Conservation (phyloP, 2,113 vertebrate species). For the Hystrix cristata region DNA sequence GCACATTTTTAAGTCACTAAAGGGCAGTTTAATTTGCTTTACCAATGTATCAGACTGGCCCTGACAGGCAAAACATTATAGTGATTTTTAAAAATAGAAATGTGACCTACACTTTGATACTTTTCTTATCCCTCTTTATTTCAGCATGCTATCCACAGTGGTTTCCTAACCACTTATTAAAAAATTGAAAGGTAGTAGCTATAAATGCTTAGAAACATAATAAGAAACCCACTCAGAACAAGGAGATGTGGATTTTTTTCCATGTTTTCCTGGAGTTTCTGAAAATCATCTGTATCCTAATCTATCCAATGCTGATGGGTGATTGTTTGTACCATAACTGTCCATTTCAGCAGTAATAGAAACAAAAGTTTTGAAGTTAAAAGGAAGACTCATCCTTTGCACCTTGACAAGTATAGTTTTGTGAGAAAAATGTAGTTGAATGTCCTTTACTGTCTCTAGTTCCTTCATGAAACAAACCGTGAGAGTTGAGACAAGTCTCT, state of each 20-base stretch:
- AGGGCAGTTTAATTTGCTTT: conserved; percentile 8
- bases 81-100: conserved; percentile 60
- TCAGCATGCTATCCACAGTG: conserved; percentile 33
- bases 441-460: conserved; percentile 9
- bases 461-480: conserved; percentile 56
- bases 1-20: conserved; percentile 29
- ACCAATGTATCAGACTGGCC: neutral
- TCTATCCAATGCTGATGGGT: conserved; percentile 1
- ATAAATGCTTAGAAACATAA: conserved; percentile 68
- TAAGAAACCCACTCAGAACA: conserved; percentile 45
- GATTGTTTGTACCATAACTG: neutral
- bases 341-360: conserved; percentile 58
- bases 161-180: conserved; percentile 77
- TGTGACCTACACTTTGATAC: neutral
- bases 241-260: neutral
- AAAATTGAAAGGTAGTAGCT: conserved; percentile 74
- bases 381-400: conserved; percentile 34
- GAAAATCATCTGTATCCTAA: conserved; percentile 42
- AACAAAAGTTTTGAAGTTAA: conserved; percentile 32
- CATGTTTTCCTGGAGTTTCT: conserved; percentile 45
- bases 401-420: conserved; percentile 14
- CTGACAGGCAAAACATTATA: neutral
- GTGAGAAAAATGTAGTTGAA: conserved; percentile 60
- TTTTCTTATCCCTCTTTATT: neutral
- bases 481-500: neutral